These are phyloP conservation scores for Xyrauchen texanus DNA, from an alignment of 2,113 vertebrate species.

Conservation along the genomic window DNA sequence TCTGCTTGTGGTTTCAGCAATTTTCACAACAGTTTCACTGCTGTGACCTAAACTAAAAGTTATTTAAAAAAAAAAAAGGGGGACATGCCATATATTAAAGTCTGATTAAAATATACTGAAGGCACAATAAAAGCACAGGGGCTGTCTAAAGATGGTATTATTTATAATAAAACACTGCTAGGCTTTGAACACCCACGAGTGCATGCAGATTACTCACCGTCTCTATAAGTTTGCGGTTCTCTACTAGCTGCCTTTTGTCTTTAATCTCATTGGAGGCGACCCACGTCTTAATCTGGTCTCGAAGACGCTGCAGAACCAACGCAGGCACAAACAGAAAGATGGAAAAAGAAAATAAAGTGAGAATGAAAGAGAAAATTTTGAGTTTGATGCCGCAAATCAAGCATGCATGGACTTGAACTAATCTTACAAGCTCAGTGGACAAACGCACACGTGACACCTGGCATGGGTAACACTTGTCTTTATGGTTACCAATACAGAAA, in stretches of 20 bases:
- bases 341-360: neutral
- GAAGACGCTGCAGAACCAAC: constrained; percentile 78
- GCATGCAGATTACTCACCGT: constrained; percentile 74
- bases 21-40: too few relatives aligned
- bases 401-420: constrained; percentile 58
- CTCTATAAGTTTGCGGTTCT: constrained; percentile 91
- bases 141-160: neutral
- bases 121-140: too few relatives aligned
- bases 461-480: too few relatives aligned
- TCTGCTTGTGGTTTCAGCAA: too few relatives aligned
- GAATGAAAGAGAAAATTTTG: neutral
- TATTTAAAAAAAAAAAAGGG: too few relatives aligned
- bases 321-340: constrained; percentile 20
- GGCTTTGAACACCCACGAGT: too few relatives aligned
- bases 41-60: too few relatives aligned
- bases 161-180: neutral
- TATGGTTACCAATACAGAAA: too few relatives aligned
- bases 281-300: constrained; percentile 97
- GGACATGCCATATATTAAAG: neutral
- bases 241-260: constrained; percentile 90
- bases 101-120: too few relatives aligned
- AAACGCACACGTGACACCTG: constrained; percentile 3
- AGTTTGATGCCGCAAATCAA: constrained; percentile 40
- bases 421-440: constrained; percentile 53
- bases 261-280: constrained; percentile 92